phyloP scores from a whole-genome alignment of 2,113 vertebrate species.

The Lepidothrix coronata region DNA sequence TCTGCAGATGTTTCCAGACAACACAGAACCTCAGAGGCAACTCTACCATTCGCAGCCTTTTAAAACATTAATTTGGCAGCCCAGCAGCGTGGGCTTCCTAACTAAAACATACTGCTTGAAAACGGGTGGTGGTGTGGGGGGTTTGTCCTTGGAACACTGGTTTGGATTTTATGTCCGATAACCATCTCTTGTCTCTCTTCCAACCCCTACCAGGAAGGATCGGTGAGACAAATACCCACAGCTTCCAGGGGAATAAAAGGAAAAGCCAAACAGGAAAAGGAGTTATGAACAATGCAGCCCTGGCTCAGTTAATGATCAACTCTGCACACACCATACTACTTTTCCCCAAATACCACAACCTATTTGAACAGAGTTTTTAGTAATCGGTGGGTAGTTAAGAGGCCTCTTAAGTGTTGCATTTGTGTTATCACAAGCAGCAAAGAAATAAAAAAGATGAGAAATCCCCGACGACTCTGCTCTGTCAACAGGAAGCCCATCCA shows the following conservation, averaged over 20 bases:
- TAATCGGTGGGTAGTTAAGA: background rate
- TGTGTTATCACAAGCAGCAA: background rate
- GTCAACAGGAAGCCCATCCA: slow-evolving; percentile 41
- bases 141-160: background rate
- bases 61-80: background rate
- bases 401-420: background rate
- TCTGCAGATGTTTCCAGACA: slow-evolving; percentile 28
- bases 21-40: background rate
- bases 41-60: background rate
- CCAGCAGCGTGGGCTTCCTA: background rate
- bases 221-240: slow-evolving; percentile 3
- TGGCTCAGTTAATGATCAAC: slow-evolving; percentile 53
- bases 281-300: slow-evolving; percentile 21
- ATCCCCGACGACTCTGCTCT: accelerated
- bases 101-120: background rate
- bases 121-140: accelerated
- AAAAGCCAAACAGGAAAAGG: slow-evolving; percentile 61
- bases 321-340: background rate
- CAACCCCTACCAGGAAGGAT: slow-evolving; percentile 46
- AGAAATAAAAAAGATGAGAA: background rate
- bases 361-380: background rate
- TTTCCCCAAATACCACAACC: background rate
- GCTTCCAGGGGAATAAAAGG: slow-evolving; percentile 41
- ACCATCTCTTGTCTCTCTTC: slow-evolving; percentile 29
- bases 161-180: background rate